Base-by-base conservation (phyloP, 2,888 invertebrate species). In the Agelastica alni region DNA sequence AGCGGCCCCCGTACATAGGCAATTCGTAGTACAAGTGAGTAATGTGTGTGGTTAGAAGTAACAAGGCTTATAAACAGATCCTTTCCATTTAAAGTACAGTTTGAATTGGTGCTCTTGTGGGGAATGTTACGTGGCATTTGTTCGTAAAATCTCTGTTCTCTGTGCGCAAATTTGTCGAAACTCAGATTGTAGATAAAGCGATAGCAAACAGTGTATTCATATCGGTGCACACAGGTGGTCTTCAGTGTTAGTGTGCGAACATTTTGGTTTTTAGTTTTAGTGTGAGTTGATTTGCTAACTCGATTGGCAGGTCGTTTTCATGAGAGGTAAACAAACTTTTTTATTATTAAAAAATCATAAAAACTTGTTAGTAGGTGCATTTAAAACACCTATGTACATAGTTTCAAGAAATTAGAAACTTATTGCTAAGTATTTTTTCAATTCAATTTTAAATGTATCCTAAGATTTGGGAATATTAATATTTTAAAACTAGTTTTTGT, bases 111-210 rank as follows among this genome's bases (percentile, higher is more conserved):
- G 10, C 14, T 45, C 22, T 13, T 34, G 16, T 1, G 20, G 12
- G 30, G 31, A 20, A 45, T 32, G 45, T 45, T 34, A 45, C 45
- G 45, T 45, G 45, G 45, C 45, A 45, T 13, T 14, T n/a, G 26
- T 22, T 18, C 31, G 44, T 32, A 18, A 32, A 34, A 26, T 45
- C 14, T 22, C 34, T 34, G 45, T 12, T 36, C 22, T 22, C 22
- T 34, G 34, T 45, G 34, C 45, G 45, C 45, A 34, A 45, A 45
- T 34, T 45, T 45, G 14, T 20, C 34, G 22, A 34, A 45, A n/a
- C n/a, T n/a, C n/a, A n/a, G n/a, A 45, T 32, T 45, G 12, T 9
- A 45, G 7, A 34, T 32, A 20, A 34, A 34, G 22, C 34, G 34
- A 34, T 13, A 26, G 7, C 20, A 42, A 26, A 17, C 44, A 45